Base-by-base conservation (phyloP, 2,888 invertebrate species). In the Rotaria sp. region DNA sequence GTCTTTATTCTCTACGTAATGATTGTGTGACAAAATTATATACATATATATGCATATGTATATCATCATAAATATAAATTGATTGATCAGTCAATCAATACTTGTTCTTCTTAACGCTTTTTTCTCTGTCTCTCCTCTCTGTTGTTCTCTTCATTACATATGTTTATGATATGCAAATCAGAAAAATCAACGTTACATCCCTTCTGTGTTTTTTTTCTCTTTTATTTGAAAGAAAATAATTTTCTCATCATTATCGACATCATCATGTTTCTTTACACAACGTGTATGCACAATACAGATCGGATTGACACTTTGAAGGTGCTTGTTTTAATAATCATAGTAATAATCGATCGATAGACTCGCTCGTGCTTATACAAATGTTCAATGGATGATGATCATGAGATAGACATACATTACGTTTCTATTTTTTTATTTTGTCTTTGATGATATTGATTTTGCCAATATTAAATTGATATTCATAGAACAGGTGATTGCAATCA, bases 211-310 rank as follows among this genome's bases (percentile, higher is more conserved):
- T 67, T 30, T 11, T 55, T 55, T 24, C 24, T 24, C 30, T 67
- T 67, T 35, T 30, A 21, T 35, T 67, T 35, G 67, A 67, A 35
- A 67, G 67, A 67, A 35, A 67, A 35, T 67, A 18, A 67, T 35
- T 67, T 67, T 67, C 67, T 67, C 67, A 67, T 67, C 67, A 67
- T 67, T 67, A 59, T 59, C 59, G 59, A 59, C 59, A n/a, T 59
- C 59, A 59, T 59, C 59, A 67, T 67, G 67, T 50, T 55, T 67
- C 67, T 67, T 67, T 67, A 35, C 67, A 67, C 67, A 67, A 35
- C 18, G 67, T 67, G 67, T 67, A 30, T 35, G 30, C 30, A 67
- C 67, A 67, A 67, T 67, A 67, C 35, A 13, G 67, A 67, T 67
- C 67, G 67, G 67, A 67, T 67, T 67, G 67, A 67, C 67, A 67